Base-by-base conservation (phyloP, 2,888 invertebrate species). In the Lamellibrachia satsuma region DNA sequence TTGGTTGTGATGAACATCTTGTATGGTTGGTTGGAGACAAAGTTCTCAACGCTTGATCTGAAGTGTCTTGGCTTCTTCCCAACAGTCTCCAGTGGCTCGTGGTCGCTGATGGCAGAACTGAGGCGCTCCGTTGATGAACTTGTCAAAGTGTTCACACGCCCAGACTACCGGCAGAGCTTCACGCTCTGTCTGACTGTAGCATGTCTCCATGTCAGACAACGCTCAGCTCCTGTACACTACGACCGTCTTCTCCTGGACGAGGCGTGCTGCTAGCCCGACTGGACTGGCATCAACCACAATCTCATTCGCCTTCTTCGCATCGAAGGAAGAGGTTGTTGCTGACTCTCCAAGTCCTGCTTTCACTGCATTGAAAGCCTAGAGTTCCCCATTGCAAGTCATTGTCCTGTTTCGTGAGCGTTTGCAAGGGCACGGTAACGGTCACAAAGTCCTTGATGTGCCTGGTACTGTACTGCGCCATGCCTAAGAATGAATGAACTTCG, bases 391-490 rank as follows among this genome's bases (percentile, higher is more conserved):
- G 94, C 93, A 95, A 27, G 91, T 8, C 90, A n/a, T 91, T 55
- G 7, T 60, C 60, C 91, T 91, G 93, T 91, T 92, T 94, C 91
- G 57, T 94, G 52, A 94, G 93, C 52, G 92, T 90, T 91, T 94
- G 90, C n/a, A 95, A 90, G 3, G 95, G 95, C 90, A 90, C 94
- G n/a, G 94, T 93, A 7, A 94, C 93, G 22, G 92, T 92, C n/a
- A 92, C 92, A 90, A 90, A 93, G 39, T 91, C 75, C 7, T 52
- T 90, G 39, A 93, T 93, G 92, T 91, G 92, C 55, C 92, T 92
- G 7, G 91, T 39, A 52, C 91, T 57, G 51, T 92, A 93, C 27
- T 91, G 22, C 22, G 92, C 57, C 91, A 92, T 92, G 91, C 93
- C 93, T 15, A 93, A 90, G n/a, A 93, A 90, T 9, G 51, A 92